phyloP scores from a whole-genome alignment of 2,888 invertebrate species.

The Apomyelois bistriatella region DNA sequence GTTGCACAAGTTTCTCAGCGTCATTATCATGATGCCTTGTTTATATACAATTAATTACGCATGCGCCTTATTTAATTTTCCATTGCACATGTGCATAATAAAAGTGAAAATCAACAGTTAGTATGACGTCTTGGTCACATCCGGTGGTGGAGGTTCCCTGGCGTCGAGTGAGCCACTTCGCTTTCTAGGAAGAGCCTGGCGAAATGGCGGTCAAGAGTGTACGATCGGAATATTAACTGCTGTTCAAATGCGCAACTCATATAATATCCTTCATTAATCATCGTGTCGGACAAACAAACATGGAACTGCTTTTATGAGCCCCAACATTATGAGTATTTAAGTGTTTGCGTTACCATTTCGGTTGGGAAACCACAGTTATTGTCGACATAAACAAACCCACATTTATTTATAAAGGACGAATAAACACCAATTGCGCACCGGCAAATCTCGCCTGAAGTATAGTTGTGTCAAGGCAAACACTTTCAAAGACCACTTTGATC shows the following conservation, averaged over 20 bases:
- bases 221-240: slow-evolving; percentile 55
- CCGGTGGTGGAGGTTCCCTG: slow-evolving; percentile 47
- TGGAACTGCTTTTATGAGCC: slow-evolving; percentile 1
- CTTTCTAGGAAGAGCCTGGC: slow-evolving; percentile 69
- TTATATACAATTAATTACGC: slow-evolving; percentile 15
- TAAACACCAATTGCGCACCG: slow-evolving; percentile 37
- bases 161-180: slow-evolving; percentile 59
- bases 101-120: slow-evolving; percentile 69
- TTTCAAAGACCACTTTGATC: slow-evolving; percentile 35
- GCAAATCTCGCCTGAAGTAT: slow-evolving; percentile 34
- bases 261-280: slow-evolving; percentile 47
- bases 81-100: slow-evolving; percentile 40
- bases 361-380: slow-evolving; percentile 30
- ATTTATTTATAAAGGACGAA: slow-evolving; percentile 34
- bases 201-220: slow-evolving; percentile 51
- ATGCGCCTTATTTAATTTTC: slow-evolving; percentile 22
- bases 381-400: slow-evolving; percentile 35
- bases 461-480: slow-evolving; percentile 51
- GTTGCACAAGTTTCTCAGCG: slow-evolving; percentile 6
- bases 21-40: slow-evolving; percentile 15
- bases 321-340: slow-evolving; percentile 13
- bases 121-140: slow-evolving; percentile 47
- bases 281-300: slow-evolving; percentile 23
- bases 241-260: slow-evolving; percentile 34
- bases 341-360: slow-evolving; percentile 23